A percentile compares a stretch with the other conserved stretches of the same genome.
phyloP scores from a whole-genome alignment of 2,797 vertebrate species.

The Antennarius maculatus region DNA sequence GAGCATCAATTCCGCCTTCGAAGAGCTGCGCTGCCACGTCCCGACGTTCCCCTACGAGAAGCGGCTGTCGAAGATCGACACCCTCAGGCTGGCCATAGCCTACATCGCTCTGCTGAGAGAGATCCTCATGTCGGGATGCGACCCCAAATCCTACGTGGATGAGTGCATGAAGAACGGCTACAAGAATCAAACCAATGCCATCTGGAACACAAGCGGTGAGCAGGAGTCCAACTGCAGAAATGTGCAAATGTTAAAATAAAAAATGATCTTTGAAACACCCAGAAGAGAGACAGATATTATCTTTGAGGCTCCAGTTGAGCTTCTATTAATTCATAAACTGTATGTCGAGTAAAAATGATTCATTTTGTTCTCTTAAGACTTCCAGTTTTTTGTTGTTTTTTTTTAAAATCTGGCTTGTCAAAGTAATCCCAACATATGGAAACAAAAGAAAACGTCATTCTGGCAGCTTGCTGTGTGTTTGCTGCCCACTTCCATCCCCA shows the following conservation, averaged over 20 bases:
- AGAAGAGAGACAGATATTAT: no score
- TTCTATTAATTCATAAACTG: no score
- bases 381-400: background rate
- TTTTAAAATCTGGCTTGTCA: background rate
- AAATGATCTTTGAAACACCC: no score
- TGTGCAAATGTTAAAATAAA: no score
- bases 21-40: constrained; percentile 81
- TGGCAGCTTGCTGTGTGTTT: constrained; percentile 48
- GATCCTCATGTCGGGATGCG: constrained; percentile 81
- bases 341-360: background rate
- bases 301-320: no score
- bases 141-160: constrained; percentile 83
- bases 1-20: constrained; percentile 84
- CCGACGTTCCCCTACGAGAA: constrained; percentile 87
- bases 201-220: constrained; percentile 88
- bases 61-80: constrained; percentile 86
- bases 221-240: background rate
- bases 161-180: constrained; percentile 82
- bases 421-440: constrained; percentile 16
- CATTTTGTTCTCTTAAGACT: background rate
- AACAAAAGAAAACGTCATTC: constrained; percentile 26
- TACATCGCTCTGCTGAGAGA: constrained; percentile 85
- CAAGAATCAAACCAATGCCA: constrained; percentile 74
- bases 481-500: constrained; percentile 64
- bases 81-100: constrained; percentile 81